Percentiles rank a stretch among this genome's conserved stretches.
Conservation (phyloP, 2,113 vertebrate genomes). For the Mandrillus leucophaeus region DNA sequence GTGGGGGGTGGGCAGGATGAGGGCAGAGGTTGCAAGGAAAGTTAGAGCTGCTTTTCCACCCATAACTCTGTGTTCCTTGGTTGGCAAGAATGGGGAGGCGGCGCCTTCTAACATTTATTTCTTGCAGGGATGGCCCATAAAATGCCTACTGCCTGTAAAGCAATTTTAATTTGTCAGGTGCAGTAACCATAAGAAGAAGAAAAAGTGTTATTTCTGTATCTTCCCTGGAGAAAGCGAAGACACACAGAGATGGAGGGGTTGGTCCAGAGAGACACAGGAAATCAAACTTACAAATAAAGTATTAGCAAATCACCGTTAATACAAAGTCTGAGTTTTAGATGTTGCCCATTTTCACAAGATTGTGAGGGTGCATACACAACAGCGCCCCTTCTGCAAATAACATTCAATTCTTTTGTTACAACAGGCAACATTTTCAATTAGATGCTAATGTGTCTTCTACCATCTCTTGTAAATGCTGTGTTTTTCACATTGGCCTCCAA, state of each 20-base stretch:
- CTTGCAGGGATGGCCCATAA: background rate
- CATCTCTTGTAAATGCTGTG: background rate
- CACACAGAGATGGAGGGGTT: background rate
- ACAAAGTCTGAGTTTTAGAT: background rate
- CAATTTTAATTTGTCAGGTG: background rate
- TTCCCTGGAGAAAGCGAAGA: background rate
- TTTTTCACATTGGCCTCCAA: background rate
- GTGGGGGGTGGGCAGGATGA: fast-evolving
- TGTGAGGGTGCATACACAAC: fast-evolving
- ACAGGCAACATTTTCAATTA: background rate
- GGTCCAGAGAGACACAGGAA: background rate
- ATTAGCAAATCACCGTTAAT: background rate
- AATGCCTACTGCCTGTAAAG: background rate
- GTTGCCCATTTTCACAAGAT: background rate
- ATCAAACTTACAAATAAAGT: background rate
- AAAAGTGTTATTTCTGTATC: background rate
- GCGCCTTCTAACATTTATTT: background rate
- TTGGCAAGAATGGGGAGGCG: background rate
- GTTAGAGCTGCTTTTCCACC: fast-evolving
- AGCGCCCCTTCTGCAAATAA: background rate
- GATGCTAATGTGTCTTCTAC: background rate
- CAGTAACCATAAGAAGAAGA: background rate
- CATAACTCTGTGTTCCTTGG: background rate
- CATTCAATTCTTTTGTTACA: background rate
- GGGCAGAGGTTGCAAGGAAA: background rate